These are phyloP conservation scores for Drosophila oshimai DNA, from an alignment of 1,140 invertebrate species.

Conservation along the genomic window DNA sequence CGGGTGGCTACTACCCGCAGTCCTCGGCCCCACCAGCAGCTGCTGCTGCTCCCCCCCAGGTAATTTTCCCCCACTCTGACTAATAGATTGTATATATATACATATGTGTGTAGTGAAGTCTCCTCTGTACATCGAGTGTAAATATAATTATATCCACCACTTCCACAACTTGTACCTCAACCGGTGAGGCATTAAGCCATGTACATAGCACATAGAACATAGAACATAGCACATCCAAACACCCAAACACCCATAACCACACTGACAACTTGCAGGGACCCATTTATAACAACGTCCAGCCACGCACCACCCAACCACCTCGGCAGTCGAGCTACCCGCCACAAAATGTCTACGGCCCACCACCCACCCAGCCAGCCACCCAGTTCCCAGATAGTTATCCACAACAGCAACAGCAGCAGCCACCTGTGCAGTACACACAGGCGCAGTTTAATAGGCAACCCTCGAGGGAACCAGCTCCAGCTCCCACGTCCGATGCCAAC, in stretches of 20 bases:
- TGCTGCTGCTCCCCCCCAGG: constrained; percentile 55
- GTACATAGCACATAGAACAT: constrained; percentile 16
- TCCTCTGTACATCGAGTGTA: constrained; percentile 51
- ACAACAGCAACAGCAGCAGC: constrained; percentile 20
- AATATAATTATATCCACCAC: constrained; percentile 50
- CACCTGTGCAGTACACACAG: constrained; percentile 74
- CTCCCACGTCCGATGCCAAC: constrained; percentile 22
- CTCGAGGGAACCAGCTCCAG: constrained; percentile 54
- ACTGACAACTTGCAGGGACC: constrained; percentile 73
- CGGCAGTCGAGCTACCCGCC: constrained; percentile 35
- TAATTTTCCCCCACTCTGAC: constrained; percentile 26
- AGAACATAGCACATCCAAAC: constrained; percentile 1
- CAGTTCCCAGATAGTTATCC: constrained; percentile 51
- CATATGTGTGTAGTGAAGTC: constrained; percentile 11
- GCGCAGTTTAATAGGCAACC: constrained; percentile 71
- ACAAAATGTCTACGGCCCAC: constrained; percentile 30
- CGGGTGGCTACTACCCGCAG: constrained; percentile 64
- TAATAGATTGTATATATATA: constrained; percentile 31
- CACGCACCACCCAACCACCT: constrained; percentile 41
- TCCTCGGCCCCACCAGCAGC: constrained; percentile 16
- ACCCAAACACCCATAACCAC: constrained; percentile 38
- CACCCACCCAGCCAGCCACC: constrained; percentile 23
- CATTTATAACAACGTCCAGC: constrained; percentile 79
- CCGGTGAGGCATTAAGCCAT: constrained; percentile 13
- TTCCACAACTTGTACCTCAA: constrained; percentile 32